Conservation (phyloP, 2,797 vertebrate species). For the Notoglanidium macrostoma region DNA sequence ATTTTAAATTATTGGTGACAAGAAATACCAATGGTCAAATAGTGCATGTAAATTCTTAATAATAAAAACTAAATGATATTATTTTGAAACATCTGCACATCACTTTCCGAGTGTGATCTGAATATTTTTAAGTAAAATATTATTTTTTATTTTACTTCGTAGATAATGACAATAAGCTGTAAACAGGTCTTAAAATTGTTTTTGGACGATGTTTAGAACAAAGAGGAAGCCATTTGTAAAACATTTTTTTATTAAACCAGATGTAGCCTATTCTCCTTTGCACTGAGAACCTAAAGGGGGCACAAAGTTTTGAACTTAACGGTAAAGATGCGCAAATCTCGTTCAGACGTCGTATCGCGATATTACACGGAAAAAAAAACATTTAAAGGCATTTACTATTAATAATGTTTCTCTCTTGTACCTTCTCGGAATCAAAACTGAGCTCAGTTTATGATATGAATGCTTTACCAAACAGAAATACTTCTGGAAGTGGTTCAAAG, state of each 20-base stretch:
- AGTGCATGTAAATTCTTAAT: background rate
- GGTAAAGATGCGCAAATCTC: background rate
- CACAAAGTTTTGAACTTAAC: background rate
- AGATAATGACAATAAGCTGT: background rate
- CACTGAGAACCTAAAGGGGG: background rate
- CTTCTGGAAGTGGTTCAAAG: background rate
- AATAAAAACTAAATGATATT: background rate
- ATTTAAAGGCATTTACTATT: too few relatives aligned
- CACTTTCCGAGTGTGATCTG: background rate
- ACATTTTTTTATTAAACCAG: background rate
- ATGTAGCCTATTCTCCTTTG: background rate
- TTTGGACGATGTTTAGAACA: background rate
- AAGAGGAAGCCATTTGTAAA: background rate
- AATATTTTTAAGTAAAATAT: background rate
- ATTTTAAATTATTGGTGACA: too few relatives aligned
- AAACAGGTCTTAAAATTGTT: background rate
- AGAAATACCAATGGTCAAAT: background rate
- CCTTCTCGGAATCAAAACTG: background rate
- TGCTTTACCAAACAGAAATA: background rate
- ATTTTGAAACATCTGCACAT: background rate
- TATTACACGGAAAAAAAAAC: background rate
- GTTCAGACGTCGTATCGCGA: background rate
- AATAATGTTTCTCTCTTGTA: background rate
- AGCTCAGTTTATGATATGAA: background rate
- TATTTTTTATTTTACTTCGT: background rate